phyloP scores from a whole-genome alignment of 2,797 vertebrate genomes.

The Meda fulgida region DNA sequence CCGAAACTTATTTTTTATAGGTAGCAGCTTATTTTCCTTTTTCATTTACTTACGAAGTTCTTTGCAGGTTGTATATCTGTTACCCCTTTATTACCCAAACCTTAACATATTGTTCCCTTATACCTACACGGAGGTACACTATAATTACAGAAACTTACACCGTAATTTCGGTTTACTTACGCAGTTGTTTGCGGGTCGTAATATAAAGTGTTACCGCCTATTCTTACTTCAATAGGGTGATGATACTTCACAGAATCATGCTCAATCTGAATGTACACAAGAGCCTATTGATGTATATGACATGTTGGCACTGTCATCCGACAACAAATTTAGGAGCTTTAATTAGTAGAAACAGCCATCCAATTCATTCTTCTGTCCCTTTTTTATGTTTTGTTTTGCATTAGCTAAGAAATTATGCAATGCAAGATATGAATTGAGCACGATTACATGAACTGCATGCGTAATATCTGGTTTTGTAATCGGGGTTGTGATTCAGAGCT shows the following conservation, averaged over 20 bases:
- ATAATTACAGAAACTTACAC: too few relatives aligned
- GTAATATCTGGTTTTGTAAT: constrained; percentile 31
- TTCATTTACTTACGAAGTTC: too few relatives aligned
- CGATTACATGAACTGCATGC: neutral
- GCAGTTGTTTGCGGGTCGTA: too few relatives aligned
- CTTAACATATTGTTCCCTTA: too few relatives aligned
- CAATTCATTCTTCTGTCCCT: neutral
- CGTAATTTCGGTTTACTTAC: too few relatives aligned
- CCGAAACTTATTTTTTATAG: too few relatives aligned
- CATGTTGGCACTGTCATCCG: neutral
- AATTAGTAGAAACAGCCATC: neutral
- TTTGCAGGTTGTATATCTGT: too few relatives aligned
- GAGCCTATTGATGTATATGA: neutral
- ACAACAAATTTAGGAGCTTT: neutral
- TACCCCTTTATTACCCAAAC: too few relatives aligned
- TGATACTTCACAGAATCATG: constrained; percentile 25
- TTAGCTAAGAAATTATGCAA: neutral
- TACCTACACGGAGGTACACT: too few relatives aligned
- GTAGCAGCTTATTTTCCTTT: too few relatives aligned
- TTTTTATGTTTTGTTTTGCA: neutral
- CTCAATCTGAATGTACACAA: neutral
- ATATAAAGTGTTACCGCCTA: too few relatives aligned
- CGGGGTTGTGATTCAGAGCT: constrained; percentile 10
- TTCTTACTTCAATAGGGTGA: constrained; percentile 9
- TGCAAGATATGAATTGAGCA: constrained; percentile 21